phyloP scores from a whole-genome alignment of 2,113 vertebrate species.

The Macaca mulatta region DNA sequence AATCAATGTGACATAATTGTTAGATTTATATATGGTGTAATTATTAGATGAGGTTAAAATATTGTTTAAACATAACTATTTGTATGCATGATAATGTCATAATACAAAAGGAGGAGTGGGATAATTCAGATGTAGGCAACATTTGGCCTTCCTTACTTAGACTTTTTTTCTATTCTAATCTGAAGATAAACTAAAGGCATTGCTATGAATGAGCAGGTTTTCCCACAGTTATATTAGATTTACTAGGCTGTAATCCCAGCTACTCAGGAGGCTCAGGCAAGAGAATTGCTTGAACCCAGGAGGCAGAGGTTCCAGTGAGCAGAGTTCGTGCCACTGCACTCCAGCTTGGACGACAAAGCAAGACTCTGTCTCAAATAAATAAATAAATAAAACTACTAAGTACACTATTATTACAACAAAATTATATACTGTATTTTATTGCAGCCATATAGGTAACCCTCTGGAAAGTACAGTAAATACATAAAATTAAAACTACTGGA shows the following conservation, averaged over 20 bases:
- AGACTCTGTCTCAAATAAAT: too few species aligned
- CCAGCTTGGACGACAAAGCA: too few species aligned
- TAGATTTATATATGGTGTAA: not conserved
- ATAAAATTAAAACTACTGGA: not conserved
- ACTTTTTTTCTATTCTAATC: conserved; percentile 32
- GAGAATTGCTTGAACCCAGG: too few species aligned
- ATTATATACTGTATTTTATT: conserved; percentile 78
- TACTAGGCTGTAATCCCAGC: conserved; percentile 44
- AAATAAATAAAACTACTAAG: conserved; percentile 47
- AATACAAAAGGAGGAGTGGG: not conserved
- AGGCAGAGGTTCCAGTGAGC: too few species aligned
- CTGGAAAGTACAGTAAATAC: not conserved
- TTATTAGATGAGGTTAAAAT: conserved; percentile 4
- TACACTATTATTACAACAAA: conserved; percentile 78
- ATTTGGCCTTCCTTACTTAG: not conserved
- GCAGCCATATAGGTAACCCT: conserved; percentile 69
- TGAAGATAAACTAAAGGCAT: conserved; percentile 75
- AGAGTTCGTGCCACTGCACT: too few species aligned
- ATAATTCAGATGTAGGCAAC: not conserved
- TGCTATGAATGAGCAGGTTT: conserved; percentile 76
- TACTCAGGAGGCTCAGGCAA: too few species aligned
- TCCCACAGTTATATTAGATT: conserved; percentile 76
- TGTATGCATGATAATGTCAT: not conserved
- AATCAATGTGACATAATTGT: not conserved
- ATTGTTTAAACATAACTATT: not conserved